A percentile compares a stretch with the other conserved stretches of the same genome.
phyloP scores from a whole-genome alignment of 1,140 invertebrate genomes.

The Musca vetustissima region DNA sequence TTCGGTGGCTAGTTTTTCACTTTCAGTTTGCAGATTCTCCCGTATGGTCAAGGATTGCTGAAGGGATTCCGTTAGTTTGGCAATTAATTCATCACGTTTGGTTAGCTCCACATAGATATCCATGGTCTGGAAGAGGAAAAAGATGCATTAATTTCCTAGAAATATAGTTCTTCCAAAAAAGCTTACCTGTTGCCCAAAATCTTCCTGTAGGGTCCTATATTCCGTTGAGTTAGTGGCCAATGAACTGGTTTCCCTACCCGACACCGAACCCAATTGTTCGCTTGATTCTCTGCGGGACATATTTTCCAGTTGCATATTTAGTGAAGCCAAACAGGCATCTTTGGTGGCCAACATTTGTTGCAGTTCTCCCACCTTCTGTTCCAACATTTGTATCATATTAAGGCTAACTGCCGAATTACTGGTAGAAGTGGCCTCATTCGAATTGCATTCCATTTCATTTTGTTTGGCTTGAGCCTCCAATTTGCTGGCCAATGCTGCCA shows the following conservation, averaged over 20 bases:
- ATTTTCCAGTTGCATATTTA: constrained; percentile 57
- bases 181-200: constrained; percentile 55
- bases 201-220: constrained; percentile 58
- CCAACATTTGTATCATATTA: constrained; percentile 46
- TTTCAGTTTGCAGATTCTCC: constrained; percentile 62
- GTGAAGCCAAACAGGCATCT: constrained; percentile 53
- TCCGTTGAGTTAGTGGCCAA: constrained; percentile 56
- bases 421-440: constrained; percentile 18
- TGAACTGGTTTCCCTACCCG: constrained; percentile 54
- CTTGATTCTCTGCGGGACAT: constrained; percentile 33
- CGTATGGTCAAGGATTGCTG: constrained; percentile 62
- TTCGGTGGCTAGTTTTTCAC: constrained; percentile 63
- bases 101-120: constrained; percentile 63
- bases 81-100: constrained; percentile 63
- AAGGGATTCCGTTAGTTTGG: constrained; percentile 63
- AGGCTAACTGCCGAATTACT: constrained; percentile 38
- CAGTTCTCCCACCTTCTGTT: constrained; percentile 53
- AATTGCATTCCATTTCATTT: constrained; percentile 36
- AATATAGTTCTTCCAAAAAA: constrained; percentile 53
- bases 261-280: constrained; percentile 34
- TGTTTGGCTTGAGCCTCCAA: constrained; percentile 7
- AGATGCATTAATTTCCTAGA: too few species aligned
- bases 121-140: constrained; percentile 62
- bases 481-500: constrained; percentile 18
- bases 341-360: constrained; percentile 55